Percentiles rank a stretch among this genome's conserved stretches.
phyloP scores from a whole-genome alignment of 2,113 vertebrate genomes.

The Pteropus alecto region DNA sequence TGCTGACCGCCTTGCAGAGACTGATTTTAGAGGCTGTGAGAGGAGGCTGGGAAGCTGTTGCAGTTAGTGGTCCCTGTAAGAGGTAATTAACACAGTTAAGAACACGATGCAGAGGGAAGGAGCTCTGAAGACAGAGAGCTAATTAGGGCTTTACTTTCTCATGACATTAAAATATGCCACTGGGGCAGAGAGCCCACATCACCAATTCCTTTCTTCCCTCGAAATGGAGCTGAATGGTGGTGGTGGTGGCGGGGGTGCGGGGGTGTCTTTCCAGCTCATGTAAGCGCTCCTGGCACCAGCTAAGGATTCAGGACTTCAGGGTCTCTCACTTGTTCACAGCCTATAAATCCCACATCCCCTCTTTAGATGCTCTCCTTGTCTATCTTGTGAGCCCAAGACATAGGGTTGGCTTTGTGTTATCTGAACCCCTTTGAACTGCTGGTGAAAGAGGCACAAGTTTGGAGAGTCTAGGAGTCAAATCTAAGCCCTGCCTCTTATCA shows the following conservation, averaged over 20 bases:
- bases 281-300: not conserved
- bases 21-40: not conserved
- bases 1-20: not conserved
- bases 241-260: too few relatives aligned
- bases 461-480: not conserved
- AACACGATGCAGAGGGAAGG: not conserved
- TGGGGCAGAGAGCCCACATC: not conserved
- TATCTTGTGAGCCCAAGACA: not conserved
- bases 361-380: not conserved
- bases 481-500: not conserved
- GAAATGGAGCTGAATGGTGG: not conserved
- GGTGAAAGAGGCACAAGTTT: not conserved
- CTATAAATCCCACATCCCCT: not conserved
- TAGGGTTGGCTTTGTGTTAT: not conserved
- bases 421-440: not conserved
- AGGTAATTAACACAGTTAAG: slow-evolving; percentile 1
- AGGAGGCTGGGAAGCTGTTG: not conserved
- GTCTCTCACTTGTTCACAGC: not conserved
- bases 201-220: not conserved
- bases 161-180: not conserved
- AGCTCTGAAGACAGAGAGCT: not conserved
- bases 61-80: not conserved
- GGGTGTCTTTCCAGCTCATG: not conserved
- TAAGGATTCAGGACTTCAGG: not conserved
- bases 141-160: slow-evolving; percentile 6